phyloP scores from a whole-genome alignment of 1,140 invertebrate species.

The Drosophila kepulauana region DNA sequence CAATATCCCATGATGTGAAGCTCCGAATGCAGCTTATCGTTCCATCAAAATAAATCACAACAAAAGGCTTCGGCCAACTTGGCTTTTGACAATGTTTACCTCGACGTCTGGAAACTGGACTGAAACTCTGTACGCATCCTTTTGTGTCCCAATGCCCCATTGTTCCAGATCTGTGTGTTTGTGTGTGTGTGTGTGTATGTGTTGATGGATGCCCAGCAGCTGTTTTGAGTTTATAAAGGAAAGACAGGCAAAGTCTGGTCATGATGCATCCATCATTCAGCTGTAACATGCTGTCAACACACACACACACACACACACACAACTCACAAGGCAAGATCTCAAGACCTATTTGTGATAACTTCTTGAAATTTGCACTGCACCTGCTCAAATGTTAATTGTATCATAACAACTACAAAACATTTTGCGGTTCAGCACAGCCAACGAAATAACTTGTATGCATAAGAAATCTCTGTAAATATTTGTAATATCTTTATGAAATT shows the following conservation, averaged over 20 bases:
- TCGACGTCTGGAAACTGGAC: constrained; percentile 30
- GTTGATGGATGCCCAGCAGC: constrained; percentile 70
- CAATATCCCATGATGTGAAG: constrained; percentile 32
- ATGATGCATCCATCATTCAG: constrained; percentile 41
- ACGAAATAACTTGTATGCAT: too few species aligned
- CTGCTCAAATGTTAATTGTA: constrained; percentile 6
- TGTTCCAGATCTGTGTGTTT: constrained; percentile 44
- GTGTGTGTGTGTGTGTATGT: constrained; percentile 1
- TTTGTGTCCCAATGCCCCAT: constrained; percentile 36
- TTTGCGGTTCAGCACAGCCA: background rate
- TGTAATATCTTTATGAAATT: too few species aligned
- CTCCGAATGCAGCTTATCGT: constrained; percentile 35
- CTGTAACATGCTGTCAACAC: constrained; percentile 22
- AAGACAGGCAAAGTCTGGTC: constrained; percentile 22
- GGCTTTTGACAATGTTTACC: constrained; percentile 69
- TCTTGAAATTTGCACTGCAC: constrained; percentile 15
- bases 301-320: constrained; percentile 2
- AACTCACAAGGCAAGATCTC: background rate
- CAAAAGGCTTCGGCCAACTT: constrained; percentile 62
- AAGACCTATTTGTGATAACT: constrained; percentile 13
- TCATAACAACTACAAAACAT: background rate
- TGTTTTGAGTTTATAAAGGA: constrained; percentile 28
- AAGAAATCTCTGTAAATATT: too few species aligned
- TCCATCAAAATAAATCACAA: constrained; percentile 80
- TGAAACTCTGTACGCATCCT: constrained; percentile 23